Conservation (phyloP, 2,113 vertebrate species). For the Zapornia atra region DNA sequence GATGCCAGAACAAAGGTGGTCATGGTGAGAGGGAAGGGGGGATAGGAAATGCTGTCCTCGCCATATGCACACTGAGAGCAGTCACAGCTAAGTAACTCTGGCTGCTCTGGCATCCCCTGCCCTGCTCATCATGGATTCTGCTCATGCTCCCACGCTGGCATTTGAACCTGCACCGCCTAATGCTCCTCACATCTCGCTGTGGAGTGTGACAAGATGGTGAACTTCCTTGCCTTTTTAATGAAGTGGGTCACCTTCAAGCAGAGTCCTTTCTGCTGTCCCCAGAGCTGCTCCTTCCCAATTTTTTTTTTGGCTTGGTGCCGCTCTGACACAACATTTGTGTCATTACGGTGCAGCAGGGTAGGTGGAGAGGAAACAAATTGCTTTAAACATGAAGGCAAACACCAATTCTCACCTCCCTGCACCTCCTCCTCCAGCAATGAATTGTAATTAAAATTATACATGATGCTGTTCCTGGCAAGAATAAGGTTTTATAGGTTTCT, state of each 20-base stretch:
- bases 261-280: neutral
- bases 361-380: neutral
- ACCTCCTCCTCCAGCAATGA: neutral
- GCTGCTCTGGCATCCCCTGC: neutral
- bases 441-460: accelerated
- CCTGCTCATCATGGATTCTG: neutral
- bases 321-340: neutral
- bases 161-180: accelerated
- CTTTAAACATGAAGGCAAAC: neutral
- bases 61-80: accelerated
- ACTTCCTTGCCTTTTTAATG: neutral
- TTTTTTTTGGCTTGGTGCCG: neutral
- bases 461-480: neutral
- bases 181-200: neutral
- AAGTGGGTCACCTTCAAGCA: neutral
- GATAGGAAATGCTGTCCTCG: accelerated
- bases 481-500: neutral
- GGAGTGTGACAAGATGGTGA: accelerated
- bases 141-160: accelerated
- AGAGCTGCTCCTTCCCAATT: neutral
- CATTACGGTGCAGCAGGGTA: neutral
- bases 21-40: neutral
- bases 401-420: neutral
- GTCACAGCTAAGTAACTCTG: neutral
- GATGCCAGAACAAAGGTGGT: neutral